These are phyloP conservation scores for Aplochiton taeniatus DNA, from an alignment of 2,797 vertebrate genomes.

Conservation along the genomic window DNA sequence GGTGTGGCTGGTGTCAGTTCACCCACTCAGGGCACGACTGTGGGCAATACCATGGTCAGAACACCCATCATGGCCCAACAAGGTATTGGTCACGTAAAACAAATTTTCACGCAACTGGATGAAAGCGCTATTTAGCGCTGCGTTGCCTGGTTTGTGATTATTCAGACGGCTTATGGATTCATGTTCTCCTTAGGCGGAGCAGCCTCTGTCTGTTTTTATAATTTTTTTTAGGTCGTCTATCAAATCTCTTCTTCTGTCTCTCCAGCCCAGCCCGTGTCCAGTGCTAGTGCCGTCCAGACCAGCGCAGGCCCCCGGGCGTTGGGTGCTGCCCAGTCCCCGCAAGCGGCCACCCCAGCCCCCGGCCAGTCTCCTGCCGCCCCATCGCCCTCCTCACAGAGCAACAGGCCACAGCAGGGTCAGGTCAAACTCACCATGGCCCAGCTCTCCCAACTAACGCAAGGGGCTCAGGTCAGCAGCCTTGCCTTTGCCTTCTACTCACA, in stretches of 20 bases:
- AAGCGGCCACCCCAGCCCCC: conserved; percentile 59
- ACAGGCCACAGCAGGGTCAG: conserved; percentile 92
- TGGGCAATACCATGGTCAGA: conserved; percentile 83
- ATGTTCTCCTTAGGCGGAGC: too few species aligned
- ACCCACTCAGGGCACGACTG: conserved; percentile 72
- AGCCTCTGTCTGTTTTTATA: too few species aligned
- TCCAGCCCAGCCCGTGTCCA: conserved; percentile 36
- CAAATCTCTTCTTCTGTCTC: conserved; percentile 2
- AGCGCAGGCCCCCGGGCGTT: conserved; percentile 69
- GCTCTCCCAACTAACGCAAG: conserved; percentile 93
- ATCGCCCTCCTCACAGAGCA: conserved; percentile 46
- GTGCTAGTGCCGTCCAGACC: conserved; percentile 73
- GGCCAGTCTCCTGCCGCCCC: conserved; percentile 45
- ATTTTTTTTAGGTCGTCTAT: conserved; percentile 29
- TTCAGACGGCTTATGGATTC: too few species aligned
- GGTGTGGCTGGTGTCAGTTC: conserved; percentile 81
- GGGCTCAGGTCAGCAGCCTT: conserved; percentile 84
- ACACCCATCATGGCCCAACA: conserved; percentile 84
- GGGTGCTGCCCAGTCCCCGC: conserved; percentile 64
- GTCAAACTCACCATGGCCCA: conserved; percentile 98
- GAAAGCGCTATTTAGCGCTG: too few species aligned
- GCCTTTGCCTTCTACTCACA: neutral
- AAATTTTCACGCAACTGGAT: too few species aligned
- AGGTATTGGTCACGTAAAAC: conserved; percentile 76
- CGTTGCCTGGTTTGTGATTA: too few species aligned